Base-by-base conservation (phyloP, 2,888 invertebrate species). In the Brenthis ino region DNA sequence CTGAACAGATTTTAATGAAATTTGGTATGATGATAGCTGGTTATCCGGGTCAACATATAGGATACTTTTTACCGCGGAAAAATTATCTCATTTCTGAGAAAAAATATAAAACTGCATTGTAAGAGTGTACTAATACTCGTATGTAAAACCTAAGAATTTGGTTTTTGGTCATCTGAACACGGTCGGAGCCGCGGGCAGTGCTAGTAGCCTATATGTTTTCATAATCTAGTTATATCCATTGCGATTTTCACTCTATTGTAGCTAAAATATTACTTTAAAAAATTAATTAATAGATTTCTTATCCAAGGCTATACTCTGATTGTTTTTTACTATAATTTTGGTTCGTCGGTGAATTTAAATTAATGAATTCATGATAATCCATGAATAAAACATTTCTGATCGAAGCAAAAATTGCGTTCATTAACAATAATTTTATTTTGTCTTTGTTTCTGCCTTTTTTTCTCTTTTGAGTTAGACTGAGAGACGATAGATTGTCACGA, bases 321-420 rank as follows among this genome's bases (percentile, higher is more conserved):
- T 51, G 60, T 43, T 47, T 58, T 60, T 48, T 33, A 13, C 61
- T 56, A 64, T 58, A 54, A 55, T 58, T 68, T 47, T 58, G 54
- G 57, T 64, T 11, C 28, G 54, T 67, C 60, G 24, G 51, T 48
- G 65, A 69, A 69, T 69, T 51, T 61, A 47, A 65, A 69, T 69
- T 56, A 61, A 69, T 43, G 56, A 69, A 69, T 69, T 64, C 63
- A 53, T 54, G 63, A 66, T 57, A 57, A 57, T 57, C 56, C 60
- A 69, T 69, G 65, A 69, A 65, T 65, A 65, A 69, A 63, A 58
- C 48, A 69, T 66, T 33, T 33, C 47, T 55, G 68, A 24, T 65
- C 37, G 64, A 43, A 16, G 55, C 43, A 56, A 69, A 65, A 68
- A 58, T 33, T 47, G 48, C 14, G 20, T 43, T n/a, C 13, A 57